Conservation (phyloP, 1,140 invertebrate genomes). For the Rhizoglyphus robini region DNA sequence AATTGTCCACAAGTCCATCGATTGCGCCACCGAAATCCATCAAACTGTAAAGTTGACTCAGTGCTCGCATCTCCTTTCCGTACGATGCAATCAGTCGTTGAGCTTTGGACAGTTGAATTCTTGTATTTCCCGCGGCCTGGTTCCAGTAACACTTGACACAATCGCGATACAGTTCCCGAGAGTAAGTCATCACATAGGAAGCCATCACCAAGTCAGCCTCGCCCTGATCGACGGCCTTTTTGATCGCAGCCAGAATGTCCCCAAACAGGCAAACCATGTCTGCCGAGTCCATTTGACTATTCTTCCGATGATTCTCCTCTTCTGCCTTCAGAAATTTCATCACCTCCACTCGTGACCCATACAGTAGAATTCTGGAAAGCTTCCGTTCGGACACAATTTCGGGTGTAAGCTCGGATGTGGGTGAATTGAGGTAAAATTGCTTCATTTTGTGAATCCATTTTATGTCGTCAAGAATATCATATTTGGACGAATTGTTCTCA, state of each 20-base stretch:
- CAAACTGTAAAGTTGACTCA: neutral
- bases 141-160: neutral
- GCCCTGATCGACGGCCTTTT: neutral
- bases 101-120: neutral
- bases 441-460: neutral
- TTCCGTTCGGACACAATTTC: neutral
- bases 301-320: neutral
- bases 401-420: no score
- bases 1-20: neutral
- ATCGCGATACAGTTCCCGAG: neutral
- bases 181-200: neutral
- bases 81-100: neutral
- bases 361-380: neutral
- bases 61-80: neutral
- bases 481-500: neutral
- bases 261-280: neutral
- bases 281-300: neutral
- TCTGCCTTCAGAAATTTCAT: neutral
- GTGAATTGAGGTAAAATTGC: neutral
- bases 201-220: neutral
- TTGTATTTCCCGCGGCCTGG: neutral
- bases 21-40: neutral
- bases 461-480: slow-evolving; percentile 9
- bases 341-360: neutral
- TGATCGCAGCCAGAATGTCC: neutral